These are phyloP conservation scores for Silurus aristotelis DNA, from an alignment of 2,797 vertebrate species.

Conservation along the genomic window DNA sequence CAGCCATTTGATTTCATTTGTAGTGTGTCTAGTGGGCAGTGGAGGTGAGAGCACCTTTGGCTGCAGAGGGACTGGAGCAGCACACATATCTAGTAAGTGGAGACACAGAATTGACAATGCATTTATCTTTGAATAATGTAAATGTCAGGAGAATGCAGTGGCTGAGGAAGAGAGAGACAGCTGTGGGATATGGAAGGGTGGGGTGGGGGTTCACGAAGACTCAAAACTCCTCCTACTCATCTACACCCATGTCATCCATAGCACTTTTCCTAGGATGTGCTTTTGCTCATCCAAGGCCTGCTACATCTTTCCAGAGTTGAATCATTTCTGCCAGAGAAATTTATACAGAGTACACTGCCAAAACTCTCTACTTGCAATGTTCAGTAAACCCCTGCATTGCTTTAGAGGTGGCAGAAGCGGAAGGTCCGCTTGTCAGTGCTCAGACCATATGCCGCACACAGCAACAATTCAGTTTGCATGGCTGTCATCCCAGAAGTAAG, in stretches of 20 bases:
- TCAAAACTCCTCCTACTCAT: conserved; percentile 63
- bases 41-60: conserved; percentile 81
- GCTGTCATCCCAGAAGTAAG: too few relatives aligned
- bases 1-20: conserved; percentile 86
- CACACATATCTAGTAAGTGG: conserved; percentile 78
- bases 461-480: too few relatives aligned
- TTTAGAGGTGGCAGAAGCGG: too few relatives aligned
- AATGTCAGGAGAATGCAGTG: conserved; percentile 82
- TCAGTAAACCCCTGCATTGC: too few relatives aligned
- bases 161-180: conserved; percentile 69
- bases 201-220: conserved; percentile 41
- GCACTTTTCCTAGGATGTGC: conserved; percentile 47
- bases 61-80: conserved; percentile 76
- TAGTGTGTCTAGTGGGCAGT: conserved; percentile 75
- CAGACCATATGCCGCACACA: too few relatives aligned
- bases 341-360: conserved; percentile 69
- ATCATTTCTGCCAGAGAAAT: conserved; percentile 75
- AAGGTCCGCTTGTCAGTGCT: too few relatives aligned
- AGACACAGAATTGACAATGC: conserved; percentile 85
- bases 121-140: conserved; percentile 90
- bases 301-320: conserved; percentile 66
- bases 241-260: conserved; percentile 60
- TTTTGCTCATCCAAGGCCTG: conserved; percentile 64
- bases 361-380: conserved; percentile 62
- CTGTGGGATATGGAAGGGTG: conserved; percentile 62